These are phyloP conservation scores for Eilema depressum DNA, from an alignment of 2,888 invertebrate species.

Conservation along the genomic window DNA sequence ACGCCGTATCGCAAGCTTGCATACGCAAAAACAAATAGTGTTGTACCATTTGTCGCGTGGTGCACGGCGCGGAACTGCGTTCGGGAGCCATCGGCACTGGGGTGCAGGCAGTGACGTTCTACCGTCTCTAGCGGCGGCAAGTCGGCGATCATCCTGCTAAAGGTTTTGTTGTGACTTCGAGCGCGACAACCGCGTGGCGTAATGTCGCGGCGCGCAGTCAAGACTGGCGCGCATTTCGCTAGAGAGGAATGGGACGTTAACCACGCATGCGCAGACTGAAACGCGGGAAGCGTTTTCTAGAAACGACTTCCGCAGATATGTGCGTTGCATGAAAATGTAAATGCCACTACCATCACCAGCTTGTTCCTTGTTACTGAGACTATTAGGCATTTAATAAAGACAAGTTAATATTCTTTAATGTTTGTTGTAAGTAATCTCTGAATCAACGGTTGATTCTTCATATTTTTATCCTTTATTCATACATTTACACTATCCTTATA, in stretches of 20 bases:
- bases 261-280: slow-evolving; percentile 77
- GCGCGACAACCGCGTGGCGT: slow-evolving; percentile 58
- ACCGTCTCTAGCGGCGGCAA: slow-evolving; percentile 65
- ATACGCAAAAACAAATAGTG: slow-evolving; percentile 65
- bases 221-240: slow-evolving; percentile 79
- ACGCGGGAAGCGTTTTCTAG: slow-evolving; percentile 82
- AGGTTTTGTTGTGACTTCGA: slow-evolving; percentile 57
- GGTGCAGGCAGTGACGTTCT: slow-evolving; percentile 61
- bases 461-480: too few species aligned
- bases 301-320: slow-evolving; percentile 68
- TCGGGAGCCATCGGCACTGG: slow-evolving; percentile 48
- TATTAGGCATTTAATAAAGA: background rate
- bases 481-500: background rate
- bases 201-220: slow-evolving; percentile 71
- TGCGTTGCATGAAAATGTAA: slow-evolving; percentile 47
- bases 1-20: slow-evolving; percentile 59
- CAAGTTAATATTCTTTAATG: background rate
- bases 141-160: slow-evolving; percentile 75
- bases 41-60: slow-evolving; percentile 68
- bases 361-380: slow-evolving; percentile 38
- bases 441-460: too few species aligned
- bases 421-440: background rate
- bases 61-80: slow-evolving; percentile 52
- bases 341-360: slow-evolving; percentile 31
- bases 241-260: slow-evolving; percentile 67